A percentile compares a stretch with the other conserved stretches of the same genome.
phyloP scores from a whole-genome alignment of 2,888 invertebrate species.

The Conus canariensis region DNA sequence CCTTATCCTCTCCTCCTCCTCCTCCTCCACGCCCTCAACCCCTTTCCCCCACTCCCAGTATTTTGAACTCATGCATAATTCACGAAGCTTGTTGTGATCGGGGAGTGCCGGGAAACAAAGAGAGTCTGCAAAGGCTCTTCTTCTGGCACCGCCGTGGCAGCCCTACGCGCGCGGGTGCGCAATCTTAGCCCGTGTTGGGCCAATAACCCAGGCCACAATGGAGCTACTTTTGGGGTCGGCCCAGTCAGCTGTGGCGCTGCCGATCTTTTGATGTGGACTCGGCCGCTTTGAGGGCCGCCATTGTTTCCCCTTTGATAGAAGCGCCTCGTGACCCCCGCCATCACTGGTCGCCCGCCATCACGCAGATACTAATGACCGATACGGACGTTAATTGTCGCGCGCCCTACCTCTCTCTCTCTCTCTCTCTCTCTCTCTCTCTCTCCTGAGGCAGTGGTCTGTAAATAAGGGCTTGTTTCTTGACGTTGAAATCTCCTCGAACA shows the following conservation, averaged over 20 bases:
- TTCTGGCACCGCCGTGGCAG: not conserved
- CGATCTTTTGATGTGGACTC: constrained; percentile 31
- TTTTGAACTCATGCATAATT: constrained; percentile 13
- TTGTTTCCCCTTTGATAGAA: not conserved
- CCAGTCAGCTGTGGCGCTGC: not conserved
- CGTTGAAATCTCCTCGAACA: no score
- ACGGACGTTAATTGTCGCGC: not conserved
- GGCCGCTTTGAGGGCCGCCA: not conserved
- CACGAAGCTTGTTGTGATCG: not conserved
- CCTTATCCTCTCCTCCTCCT: not conserved
- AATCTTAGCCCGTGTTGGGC: constrained; percentile 5
- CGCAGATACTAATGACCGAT: constrained; percentile 6
- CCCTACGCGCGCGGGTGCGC: not conserved
- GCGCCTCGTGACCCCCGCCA: not conserved
- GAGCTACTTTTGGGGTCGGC: not conserved
- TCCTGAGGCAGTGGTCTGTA: not conserved
- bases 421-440: not conserved
- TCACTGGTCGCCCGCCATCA: no score
- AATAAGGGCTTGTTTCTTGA: not conserved
- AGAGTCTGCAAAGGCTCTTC: not conserved
- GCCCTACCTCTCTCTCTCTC: not conserved
- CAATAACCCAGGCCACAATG: constrained; percentile 29
- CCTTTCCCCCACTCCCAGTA: not conserved
- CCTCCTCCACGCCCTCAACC: not conserved
- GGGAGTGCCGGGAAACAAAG: not conserved